phyloP scores from a whole-genome alignment of 2,888 invertebrate genomes.

The Agrochola circellaris region DNA sequence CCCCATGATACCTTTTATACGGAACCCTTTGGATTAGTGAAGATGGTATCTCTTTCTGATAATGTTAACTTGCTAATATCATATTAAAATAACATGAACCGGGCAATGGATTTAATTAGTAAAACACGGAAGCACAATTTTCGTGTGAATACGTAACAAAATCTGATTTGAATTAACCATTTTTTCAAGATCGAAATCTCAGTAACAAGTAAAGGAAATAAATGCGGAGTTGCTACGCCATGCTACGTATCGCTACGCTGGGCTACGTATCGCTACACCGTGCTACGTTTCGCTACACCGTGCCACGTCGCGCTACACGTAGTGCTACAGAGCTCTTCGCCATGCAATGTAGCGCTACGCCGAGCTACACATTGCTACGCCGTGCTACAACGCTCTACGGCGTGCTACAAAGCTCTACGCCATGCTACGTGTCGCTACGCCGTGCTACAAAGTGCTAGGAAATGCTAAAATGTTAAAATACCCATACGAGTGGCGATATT shows the following conservation, averaged over 20 bases:
- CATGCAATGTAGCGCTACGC: no score
- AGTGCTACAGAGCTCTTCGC: neutral
- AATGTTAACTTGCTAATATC: neutral
- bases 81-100: neutral
- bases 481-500: neutral
- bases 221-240: neutral
- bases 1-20: neutral
- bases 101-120: no score
- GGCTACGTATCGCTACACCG: neutral
- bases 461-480: neutral
- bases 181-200: no score
- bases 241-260: neutral
- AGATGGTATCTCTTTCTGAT: constrained; percentile 1
- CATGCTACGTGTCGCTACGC: neutral
- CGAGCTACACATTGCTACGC: neutral
- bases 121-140: neutral
- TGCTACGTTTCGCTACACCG: neutral
- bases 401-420: no score
- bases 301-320: neutral
- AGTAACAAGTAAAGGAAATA: no score
- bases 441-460: neutral
- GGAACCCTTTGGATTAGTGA: constrained; percentile 3
- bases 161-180: no score
- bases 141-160: no score
- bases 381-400: no score